phyloP scores from a whole-genome alignment of 2,888 invertebrate genomes.

The Rhodophaea formosa region DNA sequence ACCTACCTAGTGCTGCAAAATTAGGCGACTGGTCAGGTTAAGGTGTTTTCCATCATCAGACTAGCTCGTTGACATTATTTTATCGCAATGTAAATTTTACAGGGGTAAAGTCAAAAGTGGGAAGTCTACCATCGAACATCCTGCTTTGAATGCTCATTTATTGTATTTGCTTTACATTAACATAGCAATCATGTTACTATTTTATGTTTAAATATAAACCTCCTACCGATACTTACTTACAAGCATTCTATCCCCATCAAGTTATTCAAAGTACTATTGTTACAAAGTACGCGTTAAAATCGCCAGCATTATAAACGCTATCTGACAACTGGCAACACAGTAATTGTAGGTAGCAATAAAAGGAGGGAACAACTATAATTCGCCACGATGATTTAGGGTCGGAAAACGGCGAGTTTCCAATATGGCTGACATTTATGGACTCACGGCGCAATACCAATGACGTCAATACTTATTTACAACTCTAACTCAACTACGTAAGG shows the following conservation, averaged over 20 bases:
- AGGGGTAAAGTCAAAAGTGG: no score
- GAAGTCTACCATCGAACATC: no score
- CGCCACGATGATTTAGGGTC: conserved; percentile 48
- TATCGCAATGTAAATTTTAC: no score
- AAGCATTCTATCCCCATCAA: not conserved
- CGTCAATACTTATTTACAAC: conserved; percentile 21
- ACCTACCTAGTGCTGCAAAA: no score
- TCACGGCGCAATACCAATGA: conserved; percentile 17
- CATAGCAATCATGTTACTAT: not conserved
- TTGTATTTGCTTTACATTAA: no score
- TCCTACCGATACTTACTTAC: not conserved
- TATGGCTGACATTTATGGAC: conserved; percentile 42
- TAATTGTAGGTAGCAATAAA: conserved; percentile 41
- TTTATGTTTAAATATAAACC: not conserved
- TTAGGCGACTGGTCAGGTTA: no score
- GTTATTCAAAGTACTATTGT: conserved; percentile 18
- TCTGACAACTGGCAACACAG: conserved; percentile 19
- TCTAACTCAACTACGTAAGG: conserved; percentile 6
- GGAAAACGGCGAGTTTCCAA: conserved; percentile 45
- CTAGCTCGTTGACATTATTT: no score
- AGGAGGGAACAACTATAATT: conserved; percentile 44
- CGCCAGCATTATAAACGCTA: conserved; percentile 20
- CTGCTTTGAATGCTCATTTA: no score
- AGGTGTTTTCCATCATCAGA: no score
- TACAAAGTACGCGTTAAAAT: conserved; percentile 23